A percentile compares a stretch with the other conserved stretches of the same genome.
phyloP scores from a whole-genome alignment of 1,140 invertebrate species.

The Bombus affinis region DNA sequence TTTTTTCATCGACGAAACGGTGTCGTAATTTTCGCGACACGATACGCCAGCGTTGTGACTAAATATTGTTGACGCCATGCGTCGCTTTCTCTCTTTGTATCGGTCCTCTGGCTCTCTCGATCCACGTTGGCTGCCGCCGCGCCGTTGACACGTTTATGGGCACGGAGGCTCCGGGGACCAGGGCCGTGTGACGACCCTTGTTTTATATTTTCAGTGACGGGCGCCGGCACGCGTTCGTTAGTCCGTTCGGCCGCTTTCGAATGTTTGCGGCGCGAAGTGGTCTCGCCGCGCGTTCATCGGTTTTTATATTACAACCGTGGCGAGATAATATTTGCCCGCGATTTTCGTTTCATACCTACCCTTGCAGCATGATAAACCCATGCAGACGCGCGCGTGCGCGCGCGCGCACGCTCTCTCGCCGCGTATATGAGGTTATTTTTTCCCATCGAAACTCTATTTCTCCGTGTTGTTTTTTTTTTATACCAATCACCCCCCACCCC shows the following conservation, averaged over 20 bases:
- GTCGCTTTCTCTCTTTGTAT: slow-evolving; percentile 8
- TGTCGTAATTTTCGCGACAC: slow-evolving; percentile 65
- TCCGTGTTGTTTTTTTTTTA: background rate
- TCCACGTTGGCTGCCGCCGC: slow-evolving; percentile 33
- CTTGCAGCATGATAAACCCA: background rate
- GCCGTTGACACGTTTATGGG: slow-evolving; percentile 62
- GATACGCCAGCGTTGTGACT: slow-evolving; percentile 56
- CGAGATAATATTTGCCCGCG: slow-evolving; percentile 20
- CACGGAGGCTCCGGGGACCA: background rate
- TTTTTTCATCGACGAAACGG: slow-evolving; percentile 44
- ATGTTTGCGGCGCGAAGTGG: slow-evolving; percentile 55
- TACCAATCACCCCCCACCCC: background rate
- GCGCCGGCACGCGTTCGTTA: slow-evolving; percentile 15
- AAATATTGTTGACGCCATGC: slow-evolving; percentile 63
- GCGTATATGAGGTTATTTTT: background rate
- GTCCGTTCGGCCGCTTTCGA: slow-evolving; percentile 43
- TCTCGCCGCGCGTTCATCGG: slow-evolving; percentile 15
- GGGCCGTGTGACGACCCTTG: slow-evolving; percentile 35
- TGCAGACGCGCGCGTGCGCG: too few species aligned
- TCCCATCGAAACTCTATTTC: background rate
- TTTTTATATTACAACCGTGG: slow-evolving; percentile 33
- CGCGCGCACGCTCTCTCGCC: too few species aligned
- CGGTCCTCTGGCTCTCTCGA: background rate
- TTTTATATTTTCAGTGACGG: slow-evolving; percentile 63
- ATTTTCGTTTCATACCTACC: slow-evolving; percentile 26